phyloP scores from a whole-genome alignment of 2,797 vertebrate genomes.

The Falco naumanni region DNA sequence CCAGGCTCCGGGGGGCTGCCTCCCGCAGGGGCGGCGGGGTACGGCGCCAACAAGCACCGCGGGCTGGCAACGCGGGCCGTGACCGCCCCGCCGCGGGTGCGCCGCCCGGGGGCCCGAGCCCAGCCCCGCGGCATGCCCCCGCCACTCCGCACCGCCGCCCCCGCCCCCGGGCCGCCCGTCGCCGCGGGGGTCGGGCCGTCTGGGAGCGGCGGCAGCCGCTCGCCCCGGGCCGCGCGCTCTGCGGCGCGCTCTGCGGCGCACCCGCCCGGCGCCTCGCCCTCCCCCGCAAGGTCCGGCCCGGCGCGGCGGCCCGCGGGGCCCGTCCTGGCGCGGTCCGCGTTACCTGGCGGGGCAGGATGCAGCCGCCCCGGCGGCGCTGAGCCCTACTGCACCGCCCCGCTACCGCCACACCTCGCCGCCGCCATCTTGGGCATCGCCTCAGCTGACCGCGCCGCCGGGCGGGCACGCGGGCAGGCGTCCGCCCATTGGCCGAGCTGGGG shows the following conservation, averaged over 20 bases:
- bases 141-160: background rate
- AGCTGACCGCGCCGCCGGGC: conserved; percentile 50
- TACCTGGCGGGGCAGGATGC: background rate
- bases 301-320: background rate
- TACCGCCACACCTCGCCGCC: background rate
- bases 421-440: conserved; percentile 72
- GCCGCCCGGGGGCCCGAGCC: background rate
- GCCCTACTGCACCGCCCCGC: background rate
- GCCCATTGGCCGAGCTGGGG: conserved; percentile 42
- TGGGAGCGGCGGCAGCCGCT: too few species aligned
- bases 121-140: background rate
- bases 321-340: background rate
- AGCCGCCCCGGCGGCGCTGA: background rate
- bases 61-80: background rate
- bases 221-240: too few species aligned
- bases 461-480: background rate
- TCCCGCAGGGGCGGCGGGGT: too few species aligned
- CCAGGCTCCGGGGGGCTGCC: background rate
- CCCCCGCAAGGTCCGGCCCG: background rate
- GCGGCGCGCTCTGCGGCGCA: background rate
- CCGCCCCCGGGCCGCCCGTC: too few species aligned
- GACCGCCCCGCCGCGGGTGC: background rate
- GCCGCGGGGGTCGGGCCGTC: too few species aligned
- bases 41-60: background rate
- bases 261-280: background rate